A percentile compares a stretch with the other conserved stretches of the same genome.
phyloP scores from a whole-genome alignment of 2,888 invertebrate genomes.

The Hesperia comma region DNA sequence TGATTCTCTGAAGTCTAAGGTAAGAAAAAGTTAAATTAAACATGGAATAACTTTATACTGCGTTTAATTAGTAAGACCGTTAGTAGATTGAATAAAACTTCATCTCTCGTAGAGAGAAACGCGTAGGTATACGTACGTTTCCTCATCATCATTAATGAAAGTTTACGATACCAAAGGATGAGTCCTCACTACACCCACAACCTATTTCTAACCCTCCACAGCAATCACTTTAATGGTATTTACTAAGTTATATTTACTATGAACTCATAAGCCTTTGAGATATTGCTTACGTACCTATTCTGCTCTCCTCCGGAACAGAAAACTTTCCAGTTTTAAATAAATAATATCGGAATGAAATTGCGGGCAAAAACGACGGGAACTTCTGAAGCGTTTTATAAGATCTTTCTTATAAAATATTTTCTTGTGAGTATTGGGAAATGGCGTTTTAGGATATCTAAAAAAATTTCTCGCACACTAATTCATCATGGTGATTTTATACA shows the following conservation, averaged over 20 bases:
- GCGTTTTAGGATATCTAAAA: neutral
- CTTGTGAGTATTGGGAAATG: constrained; percentile 2
- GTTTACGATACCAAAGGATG: neutral
- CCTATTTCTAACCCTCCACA: too few species aligned
- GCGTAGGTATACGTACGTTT: too few species aligned
- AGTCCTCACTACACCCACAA: neutral
- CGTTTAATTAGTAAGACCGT: too few species aligned
- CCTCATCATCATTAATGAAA: too few species aligned
- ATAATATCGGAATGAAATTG: constrained; percentile 26
- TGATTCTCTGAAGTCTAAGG: too few species aligned
- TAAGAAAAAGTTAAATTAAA: too few species aligned
- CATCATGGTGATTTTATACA: too few species aligned
- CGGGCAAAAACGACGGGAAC: constrained; percentile 9
- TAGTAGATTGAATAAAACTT: too few species aligned
- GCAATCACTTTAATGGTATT: neutral
- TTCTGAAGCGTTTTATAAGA: constrained; percentile 6
- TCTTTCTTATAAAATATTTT: constrained; percentile 1
- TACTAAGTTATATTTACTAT: constrained; percentile 4
- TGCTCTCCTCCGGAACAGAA: constrained; percentile 13
- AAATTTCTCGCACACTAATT: neutral
- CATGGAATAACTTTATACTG: too few species aligned
- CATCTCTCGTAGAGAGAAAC: too few species aligned
- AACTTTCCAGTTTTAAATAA: constrained; percentile 28
- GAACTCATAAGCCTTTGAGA: constrained; percentile 16
- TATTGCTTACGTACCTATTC: constrained; percentile 23